Conservation (phyloP, 2,888 invertebrate genomes). For the Meganola albula region DNA sequence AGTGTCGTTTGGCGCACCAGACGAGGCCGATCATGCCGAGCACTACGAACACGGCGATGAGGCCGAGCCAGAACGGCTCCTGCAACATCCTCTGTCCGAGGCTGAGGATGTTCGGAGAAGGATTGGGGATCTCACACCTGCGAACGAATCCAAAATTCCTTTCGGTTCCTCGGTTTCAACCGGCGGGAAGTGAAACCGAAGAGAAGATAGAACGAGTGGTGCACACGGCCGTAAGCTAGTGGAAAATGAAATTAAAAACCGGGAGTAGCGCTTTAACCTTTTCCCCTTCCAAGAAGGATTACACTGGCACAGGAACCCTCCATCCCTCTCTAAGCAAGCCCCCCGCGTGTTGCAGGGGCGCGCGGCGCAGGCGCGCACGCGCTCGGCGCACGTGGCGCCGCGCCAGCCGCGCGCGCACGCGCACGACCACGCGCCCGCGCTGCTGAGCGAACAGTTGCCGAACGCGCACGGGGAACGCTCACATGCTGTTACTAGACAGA, state of each 20-base stretch:
- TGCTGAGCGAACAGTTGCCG: slow-evolving; percentile 79
- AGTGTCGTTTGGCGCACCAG: slow-evolving; percentile 91
- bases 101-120: slow-evolving; percentile 62
- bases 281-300: slow-evolving; percentile 75
- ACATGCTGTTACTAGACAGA: slow-evolving; percentile 86
- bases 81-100: slow-evolving; percentile 89
- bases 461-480: slow-evolving; percentile 83
- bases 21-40: slow-evolving; percentile 87
- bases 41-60: slow-evolving; percentile 89
- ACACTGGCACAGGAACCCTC: slow-evolving; percentile 83
- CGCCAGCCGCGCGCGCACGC: slow-evolving; percentile 82
- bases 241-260: too few relatives aligned
- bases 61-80: slow-evolving; percentile 93
- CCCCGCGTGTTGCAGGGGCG: slow-evolving; percentile 87
- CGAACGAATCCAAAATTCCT: slow-evolving; percentile 36
- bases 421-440: slow-evolving; percentile 72
- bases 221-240: too few relatives aligned
- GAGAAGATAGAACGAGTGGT: too few relatives aligned
- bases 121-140: slow-evolving; percentile 84
- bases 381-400: slow-evolving; percentile 76
- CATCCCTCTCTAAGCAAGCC: slow-evolving; percentile 82
- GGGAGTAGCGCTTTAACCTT: too few relatives aligned
- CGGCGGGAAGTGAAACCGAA: not conserved
- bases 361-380: slow-evolving; percentile 82
- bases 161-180: not conserved